Conservation (phyloP, 2,888 invertebrate genomes). For the Calameuta pallipes region DNA sequence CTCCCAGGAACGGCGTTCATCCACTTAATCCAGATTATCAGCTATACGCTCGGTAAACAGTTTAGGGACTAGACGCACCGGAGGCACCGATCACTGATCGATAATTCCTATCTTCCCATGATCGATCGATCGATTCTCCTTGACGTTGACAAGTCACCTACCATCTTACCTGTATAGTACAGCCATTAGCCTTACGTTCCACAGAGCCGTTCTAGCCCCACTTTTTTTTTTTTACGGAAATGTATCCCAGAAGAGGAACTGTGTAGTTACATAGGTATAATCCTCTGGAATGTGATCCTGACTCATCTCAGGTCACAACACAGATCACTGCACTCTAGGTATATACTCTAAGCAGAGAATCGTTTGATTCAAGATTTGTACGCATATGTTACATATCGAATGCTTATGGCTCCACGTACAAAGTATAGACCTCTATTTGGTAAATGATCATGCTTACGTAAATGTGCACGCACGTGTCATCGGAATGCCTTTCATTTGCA, state of each 20-base stretch:
- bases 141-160: background rate
- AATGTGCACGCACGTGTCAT: background rate
- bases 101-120: background rate
- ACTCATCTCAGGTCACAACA: background rate
- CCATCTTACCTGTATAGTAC: background rate
- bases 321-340: background rate
- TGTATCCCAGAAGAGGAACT: background rate
- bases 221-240: background rate
- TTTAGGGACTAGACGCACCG: background rate
- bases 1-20: background rate
- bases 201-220: background rate
- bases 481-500: background rate
- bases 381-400: too few relatives aligned
- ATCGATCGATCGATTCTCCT: background rate
- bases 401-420: too few relatives aligned
- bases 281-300: background rate
- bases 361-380: background rate
- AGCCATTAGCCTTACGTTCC: background rate
- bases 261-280: background rate
- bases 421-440: background rate
- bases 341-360: background rate
- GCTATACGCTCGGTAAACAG: background rate
- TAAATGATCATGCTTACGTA: background rate
- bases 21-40: conserved; percentile 5
- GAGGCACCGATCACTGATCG: background rate